Evolutionary conservation across 2,113 vertebrate species (phyloP).

Genomic region (Brevimyrus niger): DNA sequence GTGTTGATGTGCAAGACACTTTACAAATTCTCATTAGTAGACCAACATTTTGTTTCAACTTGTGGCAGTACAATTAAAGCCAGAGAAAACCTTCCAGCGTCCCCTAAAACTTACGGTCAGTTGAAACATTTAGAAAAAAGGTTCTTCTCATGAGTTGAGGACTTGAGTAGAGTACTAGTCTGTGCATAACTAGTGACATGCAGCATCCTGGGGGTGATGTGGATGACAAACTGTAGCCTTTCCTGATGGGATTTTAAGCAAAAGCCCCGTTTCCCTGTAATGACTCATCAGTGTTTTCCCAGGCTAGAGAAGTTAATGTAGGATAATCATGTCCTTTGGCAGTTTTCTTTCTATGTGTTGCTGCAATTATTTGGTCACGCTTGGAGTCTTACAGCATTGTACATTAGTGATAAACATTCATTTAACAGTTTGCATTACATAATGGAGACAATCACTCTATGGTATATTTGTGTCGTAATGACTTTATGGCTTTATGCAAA

Average conservation of each 20-base stretch:
- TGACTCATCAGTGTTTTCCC: neutral
- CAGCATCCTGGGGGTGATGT: neutral
- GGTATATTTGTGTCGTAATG: neutral
- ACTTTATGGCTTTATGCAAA: neutral
- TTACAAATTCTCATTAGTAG: neutral
- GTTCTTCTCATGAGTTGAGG: neutral
- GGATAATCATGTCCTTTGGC: conserved; percentile 10
- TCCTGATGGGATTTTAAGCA: neutral
- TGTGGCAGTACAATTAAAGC: neutral
- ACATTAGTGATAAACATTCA: neutral
- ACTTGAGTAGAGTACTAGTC: neutral
- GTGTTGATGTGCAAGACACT: neutral
- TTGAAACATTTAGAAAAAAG: neutral
- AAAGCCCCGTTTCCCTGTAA: neutral
- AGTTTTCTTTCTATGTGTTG: neutral
- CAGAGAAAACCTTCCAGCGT: neutral
- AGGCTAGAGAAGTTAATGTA: neutral
- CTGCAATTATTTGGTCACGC: neutral
- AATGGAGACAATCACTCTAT: neutral
- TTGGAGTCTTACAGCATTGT: neutral
- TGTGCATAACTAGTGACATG: neutral
- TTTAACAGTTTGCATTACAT: neutral
- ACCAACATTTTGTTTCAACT: neutral
- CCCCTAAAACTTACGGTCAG: neutral
- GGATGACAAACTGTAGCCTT: neutral